Evolutionary conservation across 1,140 invertebrate genomes (phyloP).

Genomic region (Carposina sasakii): DNA sequence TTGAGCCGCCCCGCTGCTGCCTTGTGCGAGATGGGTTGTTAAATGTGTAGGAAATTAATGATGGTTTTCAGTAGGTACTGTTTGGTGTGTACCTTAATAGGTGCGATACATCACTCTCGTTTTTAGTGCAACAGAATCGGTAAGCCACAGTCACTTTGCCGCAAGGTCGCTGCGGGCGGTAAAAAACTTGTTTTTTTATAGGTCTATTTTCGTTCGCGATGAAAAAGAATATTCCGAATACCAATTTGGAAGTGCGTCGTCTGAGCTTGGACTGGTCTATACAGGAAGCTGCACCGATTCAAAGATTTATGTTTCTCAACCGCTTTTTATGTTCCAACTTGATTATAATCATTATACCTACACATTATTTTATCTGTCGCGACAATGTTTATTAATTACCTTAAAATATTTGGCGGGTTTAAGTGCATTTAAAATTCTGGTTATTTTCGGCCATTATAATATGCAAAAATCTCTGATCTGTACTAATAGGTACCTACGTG

Average conservation of each 20-base stretch:
- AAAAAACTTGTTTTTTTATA: conserved; percentile 62
- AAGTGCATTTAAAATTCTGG: too few species aligned
- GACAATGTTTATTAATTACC: conserved; percentile 11
- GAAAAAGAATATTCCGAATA: conserved; percentile 65
- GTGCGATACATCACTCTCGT: conserved; percentile 55
- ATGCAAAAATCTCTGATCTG: too few species aligned
- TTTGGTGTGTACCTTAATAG: too few species aligned
- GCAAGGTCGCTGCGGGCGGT: conserved; percentile 63
- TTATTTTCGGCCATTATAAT: too few species aligned
- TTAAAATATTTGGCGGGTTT: too few species aligned
- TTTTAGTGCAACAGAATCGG: conserved; percentile 60
- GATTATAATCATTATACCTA: conserved; percentile 10
- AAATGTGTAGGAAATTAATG: conserved; percentile 51
- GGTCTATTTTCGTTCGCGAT: conserved; percentile 61
- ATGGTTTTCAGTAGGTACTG: too few species aligned
- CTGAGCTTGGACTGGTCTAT: conserved; percentile 57
- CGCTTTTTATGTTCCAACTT: conserved; percentile 30
- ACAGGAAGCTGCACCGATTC: conserved; percentile 63
- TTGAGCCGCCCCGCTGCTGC: conserved; percentile 24
- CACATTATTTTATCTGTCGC: conserved; percentile 9
- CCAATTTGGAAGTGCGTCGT: conserved; percentile 64
- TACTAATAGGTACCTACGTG: too few species aligned
- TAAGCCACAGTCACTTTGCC: conserved; percentile 57
- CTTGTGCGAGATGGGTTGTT: too few species aligned
- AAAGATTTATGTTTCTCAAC: conserved; percentile 62